phyloP scores from a whole-genome alignment of 2,113 vertebrate species.

The Nestor notabilis region DNA sequence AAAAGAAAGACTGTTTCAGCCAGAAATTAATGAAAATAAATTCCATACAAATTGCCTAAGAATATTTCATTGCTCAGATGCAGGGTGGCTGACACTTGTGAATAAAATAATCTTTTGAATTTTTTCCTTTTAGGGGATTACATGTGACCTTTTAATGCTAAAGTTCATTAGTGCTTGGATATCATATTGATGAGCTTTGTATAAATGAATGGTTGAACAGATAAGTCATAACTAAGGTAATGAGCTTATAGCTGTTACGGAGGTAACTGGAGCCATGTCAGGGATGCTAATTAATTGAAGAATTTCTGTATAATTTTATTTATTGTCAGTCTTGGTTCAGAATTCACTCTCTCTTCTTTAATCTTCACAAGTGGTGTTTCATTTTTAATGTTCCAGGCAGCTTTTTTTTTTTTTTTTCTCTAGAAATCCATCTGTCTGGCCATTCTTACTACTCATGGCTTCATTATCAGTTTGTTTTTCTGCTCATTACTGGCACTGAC shows the following conservation, averaged over 20 bases:
- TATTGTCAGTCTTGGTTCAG: background rate
- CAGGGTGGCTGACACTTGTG: background rate
- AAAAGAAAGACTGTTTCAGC: background rate
- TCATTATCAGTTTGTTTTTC: conserved; percentile 47
- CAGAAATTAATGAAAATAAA: conserved; percentile 5
- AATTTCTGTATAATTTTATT: background rate
- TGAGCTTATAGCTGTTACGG: background rate
- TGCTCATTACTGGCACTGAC: conserved; percentile 32
- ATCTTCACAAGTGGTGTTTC: background rate
- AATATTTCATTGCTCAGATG: background rate
- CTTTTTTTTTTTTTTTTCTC: background rate
- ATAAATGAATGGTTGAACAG: conserved; percentile 13
- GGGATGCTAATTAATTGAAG: background rate
- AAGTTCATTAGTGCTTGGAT: conserved; percentile 12
- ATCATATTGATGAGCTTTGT: conserved; percentile 7
- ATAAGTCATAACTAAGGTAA: background rate
- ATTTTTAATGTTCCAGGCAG: background rate
- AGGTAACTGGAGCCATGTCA: background rate
- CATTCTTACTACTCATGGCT: background rate
- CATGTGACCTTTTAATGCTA: background rate
- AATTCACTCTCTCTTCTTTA: background rate
- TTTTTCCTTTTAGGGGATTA: background rate
- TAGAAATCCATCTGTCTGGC: background rate
- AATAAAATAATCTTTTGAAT: background rate
- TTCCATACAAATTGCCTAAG: background rate